Conservation (phyloP, 35 echinoderm and acorn worm genomes). For the Apostichopus japonicus region DNA sequence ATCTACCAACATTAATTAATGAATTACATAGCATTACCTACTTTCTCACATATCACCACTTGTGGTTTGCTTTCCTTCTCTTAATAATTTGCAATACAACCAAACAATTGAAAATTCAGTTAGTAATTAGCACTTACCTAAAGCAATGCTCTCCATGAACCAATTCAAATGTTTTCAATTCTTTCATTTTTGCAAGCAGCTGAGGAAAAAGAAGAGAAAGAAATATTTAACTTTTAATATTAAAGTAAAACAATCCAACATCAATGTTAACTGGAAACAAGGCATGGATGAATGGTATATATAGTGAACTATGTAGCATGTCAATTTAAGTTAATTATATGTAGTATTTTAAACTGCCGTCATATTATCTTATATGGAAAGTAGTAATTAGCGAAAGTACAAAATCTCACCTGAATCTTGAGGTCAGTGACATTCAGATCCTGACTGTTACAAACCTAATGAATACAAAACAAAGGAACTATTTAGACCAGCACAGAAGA, state of each 20-base stretch:
- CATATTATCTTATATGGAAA: too few relatives aligned
- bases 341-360: too few relatives aligned
- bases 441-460: conserved; percentile 5
- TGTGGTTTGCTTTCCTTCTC: too few relatives aligned
- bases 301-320: too few relatives aligned
- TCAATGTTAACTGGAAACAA: too few relatives aligned
- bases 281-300: too few relatives aligned
- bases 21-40: not conserved
- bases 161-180: conserved; percentile 71
- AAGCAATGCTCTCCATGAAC: conserved; percentile 71
- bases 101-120: too few relatives aligned
- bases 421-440: conserved; percentile 10
- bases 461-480: not conserved
- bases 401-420: conserved; percentile 23
- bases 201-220: not conserved
- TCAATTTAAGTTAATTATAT: too few relatives aligned
- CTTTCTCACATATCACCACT: too few relatives aligned
- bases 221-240: too few relatives aligned
- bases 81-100: too few relatives aligned
- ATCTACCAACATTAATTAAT: not conserved
- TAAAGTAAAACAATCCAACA: too few relatives aligned
- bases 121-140: conserved; percentile 43
- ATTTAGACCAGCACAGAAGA: not conserved
- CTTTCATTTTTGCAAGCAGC: conserved; percentile 57
- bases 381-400: not conserved